Base-by-base conservation (phyloP, 1,140 invertebrate genomes). In the Battus philenor region DNA sequence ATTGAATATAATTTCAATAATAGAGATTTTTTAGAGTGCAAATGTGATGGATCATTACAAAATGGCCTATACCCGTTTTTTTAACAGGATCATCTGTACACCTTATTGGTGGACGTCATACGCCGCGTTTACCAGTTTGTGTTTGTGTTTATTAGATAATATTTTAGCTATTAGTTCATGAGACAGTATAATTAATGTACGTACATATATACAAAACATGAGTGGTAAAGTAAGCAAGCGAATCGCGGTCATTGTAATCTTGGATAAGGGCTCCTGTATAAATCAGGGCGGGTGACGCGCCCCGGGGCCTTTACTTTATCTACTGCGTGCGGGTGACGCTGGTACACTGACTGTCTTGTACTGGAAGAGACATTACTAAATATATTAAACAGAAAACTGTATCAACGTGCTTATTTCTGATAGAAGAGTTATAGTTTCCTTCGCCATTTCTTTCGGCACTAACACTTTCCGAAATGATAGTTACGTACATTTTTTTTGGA, bases 241-340 rank as follows among this genome's bases (percentile, higher is more conserved):
- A 73, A 75, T 78, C 65, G 74, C 76, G 78, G 79, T 83, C 79
- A 83, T 83, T 77, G 76, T 80, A 83, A 83, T 83, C 76, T 80
- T 80, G 79, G 79, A 80, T 80, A 83, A 77, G 76, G 79, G 79
- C 68, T 67, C 64, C 59, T 59, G 58, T 64, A 79, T 83, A 83
- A 83, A 83, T 83, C 79, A 79, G 61, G 59, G 50, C 43, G 69
- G 76, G 76, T 75, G 79, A 82, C 76, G 55, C 41, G 46, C 68
- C 76, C 68, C 60, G 61, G 69, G 69, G 76, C 75, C 78, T 77
- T 69, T 73, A 79, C 79, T 83, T 83, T 83, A 83, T 83, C 79
- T 83, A 78, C 76, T 80, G 66, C 59, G 65, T 70, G 73, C 69
- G 70, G 71, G 73, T 71, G 78, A 76, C 73, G 72, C 61, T 66